Evolutionary conservation across 2,797 vertebrate genomes (phyloP).

Genomic region (Peromyscus melanophrys): DNA sequence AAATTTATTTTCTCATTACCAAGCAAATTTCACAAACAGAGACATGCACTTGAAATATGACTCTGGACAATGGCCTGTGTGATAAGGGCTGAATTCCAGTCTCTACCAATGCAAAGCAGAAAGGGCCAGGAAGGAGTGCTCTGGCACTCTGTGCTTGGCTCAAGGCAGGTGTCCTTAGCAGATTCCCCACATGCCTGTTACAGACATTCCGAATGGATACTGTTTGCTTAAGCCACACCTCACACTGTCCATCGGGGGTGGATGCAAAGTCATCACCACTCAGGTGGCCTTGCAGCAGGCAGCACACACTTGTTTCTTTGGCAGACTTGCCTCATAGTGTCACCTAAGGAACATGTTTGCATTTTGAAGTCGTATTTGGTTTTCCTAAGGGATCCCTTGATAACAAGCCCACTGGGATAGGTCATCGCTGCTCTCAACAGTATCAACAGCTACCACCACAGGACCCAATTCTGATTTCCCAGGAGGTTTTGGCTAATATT

Average conservation of each 20-base stretch:
- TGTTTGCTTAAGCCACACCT: neutral
- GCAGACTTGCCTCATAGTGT: neutral
- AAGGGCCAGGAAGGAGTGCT: constrained; percentile 15
- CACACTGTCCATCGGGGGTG: too few relatives aligned
- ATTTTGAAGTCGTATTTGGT: neutral
- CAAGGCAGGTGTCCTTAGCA: neutral
- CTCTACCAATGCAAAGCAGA: neutral
- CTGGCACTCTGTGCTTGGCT: constrained; percentile 47
- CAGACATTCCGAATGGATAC: neutral
- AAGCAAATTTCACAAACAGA: neutral
- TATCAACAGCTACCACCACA: neutral
- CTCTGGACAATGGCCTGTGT: neutral
- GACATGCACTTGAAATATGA: neutral
- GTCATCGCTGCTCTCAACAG: neutral
- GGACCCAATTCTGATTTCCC: neutral
- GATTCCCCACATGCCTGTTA: neutral
- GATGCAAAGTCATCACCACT: too few relatives aligned
- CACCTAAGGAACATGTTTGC: too few relatives aligned
- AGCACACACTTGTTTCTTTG: too few relatives aligned
- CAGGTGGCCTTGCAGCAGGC: neutral
- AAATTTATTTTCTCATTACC: constrained; percentile 2
- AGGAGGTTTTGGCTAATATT: neutral
- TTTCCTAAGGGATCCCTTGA: neutral
- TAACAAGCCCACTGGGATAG: neutral
- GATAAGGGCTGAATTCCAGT: neutral